Percentiles rank a stretch among this genome's conserved stretches.
phyloP scores from a whole-genome alignment of 92 coral and sea anemone species.

The Epizoanthus scotinus region DNA sequence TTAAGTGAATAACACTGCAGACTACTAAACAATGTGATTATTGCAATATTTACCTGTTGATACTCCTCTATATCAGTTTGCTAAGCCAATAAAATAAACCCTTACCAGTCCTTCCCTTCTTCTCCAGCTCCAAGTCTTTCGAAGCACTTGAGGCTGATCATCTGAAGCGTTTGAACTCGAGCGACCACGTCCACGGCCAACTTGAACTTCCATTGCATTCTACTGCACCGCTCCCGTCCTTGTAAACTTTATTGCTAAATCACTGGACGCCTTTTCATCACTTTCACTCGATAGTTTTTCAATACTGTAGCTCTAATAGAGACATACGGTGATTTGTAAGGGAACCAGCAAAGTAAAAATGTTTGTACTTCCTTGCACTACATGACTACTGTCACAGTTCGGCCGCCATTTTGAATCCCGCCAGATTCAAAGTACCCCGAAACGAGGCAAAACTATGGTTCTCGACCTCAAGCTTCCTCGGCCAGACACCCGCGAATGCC shows the following conservation, averaged over 20 bases:
- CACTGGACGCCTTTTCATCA: background rate
- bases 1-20: no score
- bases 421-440: conserved; percentile 17
- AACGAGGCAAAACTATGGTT: conserved; percentile 11
- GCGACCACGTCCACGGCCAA: background rate
- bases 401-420: conserved; percentile 33
- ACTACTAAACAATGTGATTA: no score
- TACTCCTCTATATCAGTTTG: background rate
- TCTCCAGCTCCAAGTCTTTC: conserved; percentile 82
- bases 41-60: no score
- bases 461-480: no score
- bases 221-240: background rate
- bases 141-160: conserved; percentile 22
- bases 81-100: conserved; percentile 1
- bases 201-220: background rate
- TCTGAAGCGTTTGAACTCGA: conserved; percentile 11
- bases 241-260: background rate
- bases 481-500: no score
- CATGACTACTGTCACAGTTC: background rate
- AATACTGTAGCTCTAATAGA: background rate
- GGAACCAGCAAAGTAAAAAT: no score
- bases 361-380: no score
- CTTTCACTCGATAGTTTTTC: background rate
- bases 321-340: background rate
- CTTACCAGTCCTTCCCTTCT: conserved; percentile 67